Evolutionary conservation across 2,113 vertebrate genomes (phyloP).

Genomic region (Embiotoca jacksoni): DNA sequence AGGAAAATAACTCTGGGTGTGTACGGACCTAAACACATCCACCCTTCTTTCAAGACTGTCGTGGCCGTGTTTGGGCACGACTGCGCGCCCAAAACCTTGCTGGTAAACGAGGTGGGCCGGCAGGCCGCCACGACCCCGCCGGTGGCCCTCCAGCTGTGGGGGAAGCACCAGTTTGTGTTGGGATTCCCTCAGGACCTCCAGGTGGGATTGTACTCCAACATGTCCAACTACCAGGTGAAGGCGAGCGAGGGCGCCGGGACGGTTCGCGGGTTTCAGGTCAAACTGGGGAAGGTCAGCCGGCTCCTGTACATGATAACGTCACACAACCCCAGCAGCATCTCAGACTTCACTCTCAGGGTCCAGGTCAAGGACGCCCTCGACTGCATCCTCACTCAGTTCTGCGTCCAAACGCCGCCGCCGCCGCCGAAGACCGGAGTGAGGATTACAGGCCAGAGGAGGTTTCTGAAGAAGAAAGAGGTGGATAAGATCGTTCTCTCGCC

Average conservation of each 20-base stretch:
- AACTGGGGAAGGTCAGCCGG: slow-evolving; percentile 93
- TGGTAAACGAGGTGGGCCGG: slow-evolving; percentile 89
- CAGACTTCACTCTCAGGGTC: slow-evolving; percentile 93
- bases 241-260: slow-evolving; percentile 86
- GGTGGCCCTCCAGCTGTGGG: slow-evolving; percentile 95
- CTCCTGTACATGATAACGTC: slow-evolving; percentile 91
- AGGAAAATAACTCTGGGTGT: slow-evolving; percentile 93
- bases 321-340: slow-evolving; percentile 86
- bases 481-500: slow-evolving; percentile 96
- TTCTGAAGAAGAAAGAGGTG: slow-evolving; percentile 96
- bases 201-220: slow-evolving; percentile 94
- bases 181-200: slow-evolving; percentile 91
- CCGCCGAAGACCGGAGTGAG: slow-evolving; percentile 88
- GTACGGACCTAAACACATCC: slow-evolving; percentile 96
- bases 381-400: slow-evolving; percentile 95
- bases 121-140: slow-evolving; percentile 85
- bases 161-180: slow-evolving; percentile 93
- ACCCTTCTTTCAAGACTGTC: slow-evolving; percentile 95
- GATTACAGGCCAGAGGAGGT: slow-evolving; percentile 87
- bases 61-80: slow-evolving; percentile 96
- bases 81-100: slow-evolving; percentile 92
- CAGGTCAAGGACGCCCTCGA: slow-evolving; percentile 94
- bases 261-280: slow-evolving; percentile 93
- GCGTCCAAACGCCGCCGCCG: slow-evolving; percentile 92
- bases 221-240: slow-evolving; percentile 92